Base-by-base conservation (phyloP, 1,140 invertebrate species). In the Nomia melanderi region DNA sequence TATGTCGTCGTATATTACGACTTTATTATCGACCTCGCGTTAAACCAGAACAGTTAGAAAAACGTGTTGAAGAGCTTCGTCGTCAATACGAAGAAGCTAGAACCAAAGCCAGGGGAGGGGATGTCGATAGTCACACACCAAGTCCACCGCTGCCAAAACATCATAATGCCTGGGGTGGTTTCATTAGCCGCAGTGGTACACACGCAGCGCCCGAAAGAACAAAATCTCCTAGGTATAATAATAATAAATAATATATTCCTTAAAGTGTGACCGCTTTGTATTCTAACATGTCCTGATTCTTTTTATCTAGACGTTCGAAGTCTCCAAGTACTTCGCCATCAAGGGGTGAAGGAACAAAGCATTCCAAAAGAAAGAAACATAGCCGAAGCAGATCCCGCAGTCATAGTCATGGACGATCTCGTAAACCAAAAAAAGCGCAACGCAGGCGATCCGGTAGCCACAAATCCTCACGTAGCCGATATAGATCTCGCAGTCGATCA, bases 11-110 rank as follows among this genome's bases (percentile, higher is more conserved):
- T 29, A 97, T 99, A 77, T 92, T 99, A 33, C 93, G 95, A 77
- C 92, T 99, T 0, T 99, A 99, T 88, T 95, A 94, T 39, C 93
- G 97, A 77, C 92, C 95, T 11, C 97, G 97, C 92, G 96, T 97
- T 72, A 94, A 93, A 81, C 90, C 93, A 8, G 96, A 97, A 78
- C 93, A 94, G 44, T 88, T 98, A 57, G 96, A 97, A 81, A 95
- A 94, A 17, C 94, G 94, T 33, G 95, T 97, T 0, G 96, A 97
- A 53, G 94, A 96, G 82, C 88, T 97, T 1, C 94, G 94, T 59
- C 95, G 95, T 84, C 93, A 94, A 27, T 97, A 97, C 81, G 94
- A 96, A 54, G 96, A 97, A 81, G 95, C 95, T 0, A 94, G 96
- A 79, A 93, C 94, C 14, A 96, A 96, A 88, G 94, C 94, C 0